These are phyloP conservation scores for Pseudopipra pipra DNA, from an alignment of 2,113 vertebrate genomes.

Conservation along the genomic window DNA sequence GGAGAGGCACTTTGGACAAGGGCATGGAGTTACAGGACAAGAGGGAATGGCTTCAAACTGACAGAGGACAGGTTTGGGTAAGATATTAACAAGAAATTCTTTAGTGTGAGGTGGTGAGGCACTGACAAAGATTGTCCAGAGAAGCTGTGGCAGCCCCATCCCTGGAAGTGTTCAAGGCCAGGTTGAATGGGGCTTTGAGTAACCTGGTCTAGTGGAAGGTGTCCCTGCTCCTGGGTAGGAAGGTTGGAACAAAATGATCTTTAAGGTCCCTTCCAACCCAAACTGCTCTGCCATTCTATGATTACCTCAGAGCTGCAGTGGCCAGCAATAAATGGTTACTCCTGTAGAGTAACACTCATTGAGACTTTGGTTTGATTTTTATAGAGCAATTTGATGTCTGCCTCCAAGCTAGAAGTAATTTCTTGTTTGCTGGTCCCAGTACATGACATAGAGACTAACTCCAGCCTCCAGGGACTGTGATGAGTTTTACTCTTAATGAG, in stretches of 20 bases:
- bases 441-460: not conserved
- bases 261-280: not conserved
- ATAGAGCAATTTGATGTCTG: not conserved
- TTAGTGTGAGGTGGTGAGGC: not conserved
- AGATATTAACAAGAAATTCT: not conserved
- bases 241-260: not conserved
- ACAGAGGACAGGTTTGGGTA: not conserved
- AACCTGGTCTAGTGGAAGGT: not conserved
- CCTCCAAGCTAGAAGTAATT: not conserved
- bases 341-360: not conserved
- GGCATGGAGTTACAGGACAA: not conserved
- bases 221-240: no score
- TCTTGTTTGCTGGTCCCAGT: not conserved
- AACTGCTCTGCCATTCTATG: accelerated
- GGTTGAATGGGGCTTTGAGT: not conserved
- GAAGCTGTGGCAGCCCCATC: not conserved
- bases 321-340: not conserved
- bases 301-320: not conserved
- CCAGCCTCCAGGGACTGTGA: not conserved
- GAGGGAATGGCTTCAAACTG: not conserved
- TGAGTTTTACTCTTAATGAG: not conserved
- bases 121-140: not conserved
- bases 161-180: not conserved
- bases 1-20: not conserved
- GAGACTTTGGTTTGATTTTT: not conserved